Evolutionary conservation across 2,888 invertebrate species (phyloP).

Genomic region (Molorchus minor): DNA sequence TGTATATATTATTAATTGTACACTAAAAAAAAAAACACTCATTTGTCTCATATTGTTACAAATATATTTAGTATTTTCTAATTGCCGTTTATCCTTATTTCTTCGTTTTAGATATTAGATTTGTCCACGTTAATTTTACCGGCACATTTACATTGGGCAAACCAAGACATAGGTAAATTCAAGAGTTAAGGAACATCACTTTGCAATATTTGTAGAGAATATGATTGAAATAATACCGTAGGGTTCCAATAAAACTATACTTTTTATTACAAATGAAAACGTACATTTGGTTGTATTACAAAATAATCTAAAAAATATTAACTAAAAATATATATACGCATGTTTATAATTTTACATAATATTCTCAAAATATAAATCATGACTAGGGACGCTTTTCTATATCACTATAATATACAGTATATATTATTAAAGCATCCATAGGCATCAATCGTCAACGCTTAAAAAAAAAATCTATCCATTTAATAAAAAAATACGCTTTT

Average conservation of each 20-base stretch:
- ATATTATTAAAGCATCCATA: constrained; percentile 24
- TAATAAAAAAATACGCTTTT: constrained; percentile 18
- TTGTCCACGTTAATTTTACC: no score
- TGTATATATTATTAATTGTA: constrained; percentile 23
- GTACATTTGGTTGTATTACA: constrained; percentile 48
- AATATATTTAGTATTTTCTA: constrained; percentile 25
- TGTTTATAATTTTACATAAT: constrained; percentile 33
- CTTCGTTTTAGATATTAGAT: no score
- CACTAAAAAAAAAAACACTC: constrained; percentile 26
- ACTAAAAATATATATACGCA: constrained; percentile 43
- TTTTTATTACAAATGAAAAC: constrained; percentile 47
- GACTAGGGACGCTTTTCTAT: constrained; percentile 35
- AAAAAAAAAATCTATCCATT: constrained; percentile 18
- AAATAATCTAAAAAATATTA: constrained; percentile 47
- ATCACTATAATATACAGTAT: constrained; percentile 34
- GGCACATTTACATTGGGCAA: no score
- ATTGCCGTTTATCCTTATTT: background rate
- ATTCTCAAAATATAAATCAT: constrained; percentile 31
- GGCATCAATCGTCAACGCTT: constrained; percentile 29
- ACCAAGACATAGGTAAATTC: no score
- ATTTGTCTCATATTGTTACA: constrained; percentile 24
- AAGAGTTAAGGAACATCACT: no score
- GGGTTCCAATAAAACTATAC: constrained; percentile 41
- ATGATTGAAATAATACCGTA: background rate
- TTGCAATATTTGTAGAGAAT: no score